A percentile compares a stretch with the other conserved stretches of the same genome.
phyloP scores from a whole-genome alignment of 2,113 vertebrate species.

The Meriones unguiculatus region DNA sequence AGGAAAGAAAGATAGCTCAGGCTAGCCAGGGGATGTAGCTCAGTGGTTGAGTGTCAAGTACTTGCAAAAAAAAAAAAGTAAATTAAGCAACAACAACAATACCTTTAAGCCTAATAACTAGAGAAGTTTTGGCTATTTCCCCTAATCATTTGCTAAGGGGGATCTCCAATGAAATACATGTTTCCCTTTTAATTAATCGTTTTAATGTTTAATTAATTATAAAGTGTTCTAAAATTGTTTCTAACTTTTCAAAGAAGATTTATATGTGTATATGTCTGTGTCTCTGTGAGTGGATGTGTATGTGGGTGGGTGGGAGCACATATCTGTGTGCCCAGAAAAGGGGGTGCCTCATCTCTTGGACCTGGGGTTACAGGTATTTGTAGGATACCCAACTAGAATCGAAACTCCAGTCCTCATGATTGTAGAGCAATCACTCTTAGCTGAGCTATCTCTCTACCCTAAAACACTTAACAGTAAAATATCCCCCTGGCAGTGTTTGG shows the following conservation, averaged over 20 bases:
- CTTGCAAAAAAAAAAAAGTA: background rate
- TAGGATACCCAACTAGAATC: background rate
- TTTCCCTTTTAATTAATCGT: conserved; percentile 52
- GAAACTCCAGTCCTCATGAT: background rate
- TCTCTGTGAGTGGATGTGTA: background rate
- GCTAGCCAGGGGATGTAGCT: background rate
- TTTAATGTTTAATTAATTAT: conserved; percentile 51
- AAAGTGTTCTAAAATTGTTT: background rate
- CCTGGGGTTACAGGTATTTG: background rate
- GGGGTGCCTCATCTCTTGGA: background rate
- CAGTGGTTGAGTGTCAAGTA: background rate
- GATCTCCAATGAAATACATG: conserved; percentile 29
- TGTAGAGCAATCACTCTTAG: background rate
- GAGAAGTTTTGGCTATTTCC: background rate
- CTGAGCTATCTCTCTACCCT: background rate
- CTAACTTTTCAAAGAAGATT: background rate
- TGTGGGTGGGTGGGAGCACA: background rate
- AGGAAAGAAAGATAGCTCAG: too few species aligned
- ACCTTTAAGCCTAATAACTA: background rate
- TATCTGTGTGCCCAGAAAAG: background rate
- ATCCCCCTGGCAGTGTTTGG: conserved; percentile 24
- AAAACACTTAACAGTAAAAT: background rate
- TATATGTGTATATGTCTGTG: background rate
- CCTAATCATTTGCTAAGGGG: conserved; percentile 13
- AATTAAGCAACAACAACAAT: background rate